Evolutionary conservation across 1,140 invertebrate species (phyloP).

Genomic region (Radopholus similis): DNA sequence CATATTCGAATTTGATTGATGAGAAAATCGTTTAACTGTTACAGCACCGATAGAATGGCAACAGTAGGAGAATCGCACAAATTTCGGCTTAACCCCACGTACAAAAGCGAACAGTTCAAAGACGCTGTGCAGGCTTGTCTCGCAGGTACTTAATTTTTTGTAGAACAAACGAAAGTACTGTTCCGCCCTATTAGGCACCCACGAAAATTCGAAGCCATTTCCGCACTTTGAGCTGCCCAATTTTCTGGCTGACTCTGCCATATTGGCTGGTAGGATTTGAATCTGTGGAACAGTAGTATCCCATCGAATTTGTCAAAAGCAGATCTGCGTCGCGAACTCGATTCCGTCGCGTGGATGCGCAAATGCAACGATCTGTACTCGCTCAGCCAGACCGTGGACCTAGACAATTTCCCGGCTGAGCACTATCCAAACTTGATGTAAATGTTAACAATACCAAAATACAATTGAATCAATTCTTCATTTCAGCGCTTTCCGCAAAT

Average conservation of each 20-base stretch:
- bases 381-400: conserved; percentile 32
- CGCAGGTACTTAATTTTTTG: neutral
- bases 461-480: neutral
- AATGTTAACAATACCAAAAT: neutral
- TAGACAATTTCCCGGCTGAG: conserved; percentile 20
- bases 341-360: conserved; percentile 6
- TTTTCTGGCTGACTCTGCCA: conserved; percentile 17
- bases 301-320: neutral
- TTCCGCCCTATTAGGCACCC: conserved; percentile 18
- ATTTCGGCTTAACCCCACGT: conserved; percentile 6
- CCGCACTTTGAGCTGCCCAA: conserved; percentile 35
- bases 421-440: conserved; percentile 29
- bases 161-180: neutral
- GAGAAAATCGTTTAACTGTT: too few species aligned
- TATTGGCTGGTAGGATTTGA: conserved; percentile 18
- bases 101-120: conserved; percentile 5
- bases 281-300: too few species aligned
- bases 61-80: too few species aligned
- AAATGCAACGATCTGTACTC: conserved; percentile 41
- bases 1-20: too few species aligned
- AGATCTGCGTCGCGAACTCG: conserved; percentile 10
- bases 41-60: too few species aligned
- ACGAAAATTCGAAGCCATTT: conserved; percentile 33
- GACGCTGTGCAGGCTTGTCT: neutral
- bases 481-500: conserved; percentile 25